Evolutionary conservation across 2,888 invertebrate species (phyloP), one percentile per base, ranked within the genome.

Genomic region (Oscheius myriophilus): DNA sequence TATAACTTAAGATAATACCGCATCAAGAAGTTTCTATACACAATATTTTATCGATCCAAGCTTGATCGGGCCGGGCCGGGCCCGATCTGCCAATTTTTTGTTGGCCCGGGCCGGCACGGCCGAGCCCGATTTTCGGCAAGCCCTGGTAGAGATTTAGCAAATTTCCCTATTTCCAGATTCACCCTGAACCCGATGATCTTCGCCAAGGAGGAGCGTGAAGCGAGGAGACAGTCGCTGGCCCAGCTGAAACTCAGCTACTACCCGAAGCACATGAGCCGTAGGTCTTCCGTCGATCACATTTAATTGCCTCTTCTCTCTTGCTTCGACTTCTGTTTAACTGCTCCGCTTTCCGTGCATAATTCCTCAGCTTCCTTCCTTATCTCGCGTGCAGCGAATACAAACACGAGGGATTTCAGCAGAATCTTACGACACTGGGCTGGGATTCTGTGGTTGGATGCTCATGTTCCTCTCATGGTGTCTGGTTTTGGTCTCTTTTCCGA

Each of bases 181-280:
- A 85, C 85, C 4, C 81, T 85, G 43, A 85, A 85, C 68, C 85
- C 84, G 26, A 69, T 85, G 25, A 86, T 84, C 46, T 85, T 84
- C 69, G 85, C 85, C 4, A 85, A 85, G 71, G 85, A 85, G 54
- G 85, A 85, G 70, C 71, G 82, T 25, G 85, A 85, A 57, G 84
- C 84, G 21, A 68, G 85, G 42, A 67, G 85, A 61, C 85, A 85
- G 63, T 83, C 83, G n/a, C 75, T 85, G 52, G 85, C 85, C 23
- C 85, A 85, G 69, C 76, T 85, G 53, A 85, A 85, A 62, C 80
- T 85, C 70, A 78, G 78, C 72, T 85, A 85, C 71, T 85, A 85
- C 66, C 85, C 85, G 41, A 84, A 75, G 66, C 81, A 84, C 67
- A 75, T 80, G 67, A 76, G 76, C 75, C 83, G 83, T 83, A 57